These are phyloP conservation scores for Stegodyphus mimosarum DNA, from an alignment of 1,140 invertebrate species.

Conservation along the genomic window DNA sequence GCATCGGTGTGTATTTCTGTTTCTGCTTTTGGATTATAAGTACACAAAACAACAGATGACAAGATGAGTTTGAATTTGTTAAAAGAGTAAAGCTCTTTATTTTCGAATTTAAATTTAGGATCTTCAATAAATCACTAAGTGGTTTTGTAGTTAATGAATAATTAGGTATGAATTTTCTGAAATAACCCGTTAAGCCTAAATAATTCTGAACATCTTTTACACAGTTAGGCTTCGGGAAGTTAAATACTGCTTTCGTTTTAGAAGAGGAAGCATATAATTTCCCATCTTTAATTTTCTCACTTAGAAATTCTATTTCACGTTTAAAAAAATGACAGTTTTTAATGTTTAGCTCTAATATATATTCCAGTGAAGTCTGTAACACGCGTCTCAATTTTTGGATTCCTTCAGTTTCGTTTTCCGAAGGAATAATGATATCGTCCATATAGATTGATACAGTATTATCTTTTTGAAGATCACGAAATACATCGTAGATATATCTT, in stretches of 20 bases:
- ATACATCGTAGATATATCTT: not conserved
- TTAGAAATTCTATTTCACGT: not conserved
- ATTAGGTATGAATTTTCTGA: not conserved
- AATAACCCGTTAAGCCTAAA: not conserved
- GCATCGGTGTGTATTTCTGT: too few species aligned
- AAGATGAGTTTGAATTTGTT: too few species aligned
- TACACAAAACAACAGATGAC: too few species aligned
- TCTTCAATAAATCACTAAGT: slow-evolving; percentile 4
- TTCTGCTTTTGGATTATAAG: too few species aligned
- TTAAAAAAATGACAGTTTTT: slow-evolving; percentile 1
- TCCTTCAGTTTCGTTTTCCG: not conserved
- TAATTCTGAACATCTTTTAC: not conserved
- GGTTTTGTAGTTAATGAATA: slow-evolving; percentile 1
- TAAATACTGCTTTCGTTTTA: not conserved
- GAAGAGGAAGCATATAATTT: not conserved
- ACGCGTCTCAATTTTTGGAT: not conserved
- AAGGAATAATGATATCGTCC: slow-evolving; percentile 23
- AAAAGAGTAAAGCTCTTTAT: too few species aligned
- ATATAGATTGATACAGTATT: not conserved
- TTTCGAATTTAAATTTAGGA: too few species aligned
- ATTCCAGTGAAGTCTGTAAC: not conserved
- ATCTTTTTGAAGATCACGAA: not conserved
- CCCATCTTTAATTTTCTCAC: not conserved
- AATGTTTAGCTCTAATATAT: not conserved
- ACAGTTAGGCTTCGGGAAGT: not conserved